Evolutionary conservation across 2,113 vertebrate species (phyloP).

Genomic region (Asarcornis scutulata): DNA sequence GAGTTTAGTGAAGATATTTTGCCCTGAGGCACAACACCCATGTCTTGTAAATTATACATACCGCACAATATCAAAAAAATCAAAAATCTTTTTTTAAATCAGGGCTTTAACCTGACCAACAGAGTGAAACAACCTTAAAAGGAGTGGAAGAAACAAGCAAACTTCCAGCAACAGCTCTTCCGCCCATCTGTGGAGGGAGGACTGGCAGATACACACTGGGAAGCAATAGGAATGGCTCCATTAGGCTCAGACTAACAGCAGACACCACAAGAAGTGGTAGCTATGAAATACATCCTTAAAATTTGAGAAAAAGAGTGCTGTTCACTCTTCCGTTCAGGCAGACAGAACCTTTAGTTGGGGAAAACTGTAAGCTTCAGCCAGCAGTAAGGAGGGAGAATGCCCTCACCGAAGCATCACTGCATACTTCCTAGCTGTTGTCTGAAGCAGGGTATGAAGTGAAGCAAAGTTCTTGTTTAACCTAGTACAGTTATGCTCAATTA

Average conservation of each 20-base stretch:
- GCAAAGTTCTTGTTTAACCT: background rate
- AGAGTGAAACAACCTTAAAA: background rate
- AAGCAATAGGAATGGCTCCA: background rate
- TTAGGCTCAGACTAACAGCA: background rate
- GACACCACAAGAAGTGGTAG: background rate
- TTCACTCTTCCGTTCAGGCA: background rate
- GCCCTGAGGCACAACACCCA: background rate
- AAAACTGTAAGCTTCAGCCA: background rate
- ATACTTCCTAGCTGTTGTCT: background rate
- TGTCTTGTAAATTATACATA: background rate
- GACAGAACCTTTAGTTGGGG: background rate
- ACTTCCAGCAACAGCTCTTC: background rate
- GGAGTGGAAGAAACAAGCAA: background rate
- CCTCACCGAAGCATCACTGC: background rate
- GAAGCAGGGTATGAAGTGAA: background rate
- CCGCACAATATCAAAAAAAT: background rate
- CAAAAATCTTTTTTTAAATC: background rate
- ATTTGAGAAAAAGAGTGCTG: background rate
- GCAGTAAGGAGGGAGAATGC: background rate
- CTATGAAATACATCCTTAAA: background rate
- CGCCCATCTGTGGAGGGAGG: background rate
- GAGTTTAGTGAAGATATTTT: background rate
- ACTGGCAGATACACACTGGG: background rate
- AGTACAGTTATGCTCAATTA: background rate
- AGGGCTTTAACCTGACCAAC: background rate